Conservation (phyloP, 1,140 invertebrate species). For the Bicyclus anynana region DNA sequence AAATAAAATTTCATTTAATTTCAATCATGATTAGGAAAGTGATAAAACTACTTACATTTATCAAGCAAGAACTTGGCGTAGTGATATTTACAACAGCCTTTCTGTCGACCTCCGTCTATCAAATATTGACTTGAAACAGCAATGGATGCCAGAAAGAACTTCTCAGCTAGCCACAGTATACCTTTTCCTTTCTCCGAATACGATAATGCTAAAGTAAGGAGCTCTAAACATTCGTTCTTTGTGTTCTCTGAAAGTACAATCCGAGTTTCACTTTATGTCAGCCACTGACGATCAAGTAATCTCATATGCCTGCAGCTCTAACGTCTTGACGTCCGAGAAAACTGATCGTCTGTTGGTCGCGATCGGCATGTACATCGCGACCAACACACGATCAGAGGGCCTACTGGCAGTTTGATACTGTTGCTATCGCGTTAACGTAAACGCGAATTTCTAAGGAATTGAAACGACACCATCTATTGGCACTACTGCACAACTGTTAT, state of each 20-base stretch:
- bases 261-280: neutral
- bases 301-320: too few relatives aligned
- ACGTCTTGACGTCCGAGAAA: too few relatives aligned
- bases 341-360: too few relatives aligned
- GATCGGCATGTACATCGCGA: too few relatives aligned
- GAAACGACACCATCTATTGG: too few relatives aligned
- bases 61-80: slow-evolving; percentile 78
- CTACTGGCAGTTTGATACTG: too few relatives aligned
- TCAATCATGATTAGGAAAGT: neutral
- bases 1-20: too few relatives aligned
- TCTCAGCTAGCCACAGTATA: slow-evolving; percentile 79
- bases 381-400: too few relatives aligned
- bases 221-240: slow-evolving; percentile 53
- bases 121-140: slow-evolving; percentile 59
- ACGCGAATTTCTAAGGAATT: too few relatives aligned
- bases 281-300: too few relatives aligned
- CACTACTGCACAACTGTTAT: too few relatives aligned
- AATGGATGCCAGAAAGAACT: slow-evolving; percentile 71
- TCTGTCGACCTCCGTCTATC: slow-evolving; percentile 61
- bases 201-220: slow-evolving; percentile 66
- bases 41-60: slow-evolving; percentile 57
- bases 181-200: slow-evolving; percentile 73
- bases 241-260: slow-evolving; percentile 50
- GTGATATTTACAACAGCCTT: slow-evolving; percentile 73
- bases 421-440: too few relatives aligned